phyloP scores from a whole-genome alignment of 2,113 vertebrate genomes.

The Struthidea cinerea region DNA sequence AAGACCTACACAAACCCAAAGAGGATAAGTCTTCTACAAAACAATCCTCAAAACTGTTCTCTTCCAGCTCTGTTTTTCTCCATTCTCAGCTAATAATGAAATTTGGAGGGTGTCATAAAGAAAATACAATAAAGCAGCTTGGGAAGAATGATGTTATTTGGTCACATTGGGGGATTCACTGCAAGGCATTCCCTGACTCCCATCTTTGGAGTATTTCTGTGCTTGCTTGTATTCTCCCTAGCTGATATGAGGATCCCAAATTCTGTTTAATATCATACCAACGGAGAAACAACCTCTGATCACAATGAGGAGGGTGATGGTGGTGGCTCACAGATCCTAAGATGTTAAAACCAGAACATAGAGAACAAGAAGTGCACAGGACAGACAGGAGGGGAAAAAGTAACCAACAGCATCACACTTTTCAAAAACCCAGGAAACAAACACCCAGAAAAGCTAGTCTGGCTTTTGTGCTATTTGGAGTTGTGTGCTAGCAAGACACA shows the following conservation, averaged over 20 bases:
- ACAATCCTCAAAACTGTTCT: not conserved
- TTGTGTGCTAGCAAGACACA: not conserved
- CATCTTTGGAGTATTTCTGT: not conserved
- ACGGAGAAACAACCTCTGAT: constrained; percentile 57
- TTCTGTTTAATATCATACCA: constrained; percentile 54
- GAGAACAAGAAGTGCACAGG: not conserved
- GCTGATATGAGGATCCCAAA: not conserved
- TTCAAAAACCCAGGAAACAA: not conserved
- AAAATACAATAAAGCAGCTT: not conserved
- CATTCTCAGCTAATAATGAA: not conserved
- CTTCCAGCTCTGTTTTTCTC: not conserved
- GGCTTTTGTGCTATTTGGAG: not conserved
- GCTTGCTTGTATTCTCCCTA: not conserved
- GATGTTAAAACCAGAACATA: not conserved
- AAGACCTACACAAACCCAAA: not conserved
- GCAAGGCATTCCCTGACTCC: not conserved
- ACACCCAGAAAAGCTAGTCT: too few relatives aligned
- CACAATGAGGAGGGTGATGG: not conserved
- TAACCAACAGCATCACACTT: not conserved
- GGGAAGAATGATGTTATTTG: not conserved
- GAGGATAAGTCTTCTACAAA: not conserved
- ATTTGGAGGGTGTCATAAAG: not conserved
- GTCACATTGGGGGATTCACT: not conserved
- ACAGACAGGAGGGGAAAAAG: not conserved
- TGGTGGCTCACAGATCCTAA: not conserved